phyloP scores from a whole-genome alignment of 2,888 invertebrate species.

The Ornithoptera alexandrae region DNA sequence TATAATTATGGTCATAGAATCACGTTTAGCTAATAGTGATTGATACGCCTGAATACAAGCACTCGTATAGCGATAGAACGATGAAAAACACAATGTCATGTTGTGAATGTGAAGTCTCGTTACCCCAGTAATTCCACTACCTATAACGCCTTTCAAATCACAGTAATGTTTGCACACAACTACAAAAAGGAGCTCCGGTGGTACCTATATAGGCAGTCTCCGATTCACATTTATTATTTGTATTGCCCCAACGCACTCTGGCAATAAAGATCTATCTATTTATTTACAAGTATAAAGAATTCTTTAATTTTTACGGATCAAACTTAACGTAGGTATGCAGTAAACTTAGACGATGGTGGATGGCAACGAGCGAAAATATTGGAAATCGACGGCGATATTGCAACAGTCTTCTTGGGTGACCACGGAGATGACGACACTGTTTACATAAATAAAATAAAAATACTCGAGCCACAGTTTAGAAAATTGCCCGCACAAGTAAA shows the following conservation, averaged over 20 bases:
- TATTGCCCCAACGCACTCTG: background rate
- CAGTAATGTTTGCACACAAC: too few relatives aligned
- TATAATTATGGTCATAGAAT: too few relatives aligned
- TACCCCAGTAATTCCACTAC: too few relatives aligned
- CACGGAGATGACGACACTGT: constrained; percentile 85
- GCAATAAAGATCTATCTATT: too few relatives aligned
- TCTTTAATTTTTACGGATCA: background rate
- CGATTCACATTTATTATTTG: too few relatives aligned
- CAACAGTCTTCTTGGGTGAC: constrained; percentile 85
- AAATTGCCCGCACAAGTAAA: constrained; percentile 84
- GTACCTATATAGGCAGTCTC: too few relatives aligned
- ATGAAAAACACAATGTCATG: too few relatives aligned
- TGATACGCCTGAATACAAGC: background rate
- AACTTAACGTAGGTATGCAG: constrained; percentile 61
- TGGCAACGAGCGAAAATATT: constrained; percentile 81
- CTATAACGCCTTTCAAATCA: too few relatives aligned
- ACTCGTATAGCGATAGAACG: too few relatives aligned
- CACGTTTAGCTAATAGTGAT: background rate
- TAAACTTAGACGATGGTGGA: constrained; percentile 64
- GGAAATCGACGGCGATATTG: constrained; percentile 72
- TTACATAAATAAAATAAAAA: constrained; percentile 75
- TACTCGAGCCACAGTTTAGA: constrained; percentile 82
- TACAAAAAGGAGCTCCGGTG: too few relatives aligned
- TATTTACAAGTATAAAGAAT: background rate
- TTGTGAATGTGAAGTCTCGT: too few relatives aligned